Conservation (phyloP, 64 coral and sea anemone species). For the Trachythela sp. region DNA sequence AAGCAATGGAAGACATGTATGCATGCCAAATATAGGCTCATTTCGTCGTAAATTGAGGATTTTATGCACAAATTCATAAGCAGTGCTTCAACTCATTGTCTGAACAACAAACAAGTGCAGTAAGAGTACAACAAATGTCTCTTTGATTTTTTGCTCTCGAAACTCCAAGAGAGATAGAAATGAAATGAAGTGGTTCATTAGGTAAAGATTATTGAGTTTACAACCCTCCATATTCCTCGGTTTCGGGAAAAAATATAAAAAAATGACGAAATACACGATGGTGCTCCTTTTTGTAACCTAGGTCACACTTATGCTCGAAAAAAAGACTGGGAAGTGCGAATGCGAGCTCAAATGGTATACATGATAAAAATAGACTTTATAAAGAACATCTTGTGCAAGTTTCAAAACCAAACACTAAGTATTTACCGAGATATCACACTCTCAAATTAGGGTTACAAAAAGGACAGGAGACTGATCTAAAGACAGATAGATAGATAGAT, state of each 20-base stretch:
- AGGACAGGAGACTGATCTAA: too few species aligned
- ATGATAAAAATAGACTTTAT: not conserved
- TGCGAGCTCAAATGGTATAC: not conserved
- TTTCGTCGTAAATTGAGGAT: not conserved
- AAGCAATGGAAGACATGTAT: not conserved
- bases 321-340: not conserved
- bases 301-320: not conserved
- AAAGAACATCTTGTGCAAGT: not conserved
- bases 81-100: not conserved
- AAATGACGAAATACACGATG: not conserved
- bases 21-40: not conserved
- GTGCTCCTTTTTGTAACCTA: not conserved
- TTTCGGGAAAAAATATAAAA: not conserved
- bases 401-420: not conserved
- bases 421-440: too few species aligned
- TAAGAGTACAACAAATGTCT: not conserved
- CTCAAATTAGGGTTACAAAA: too few species aligned
- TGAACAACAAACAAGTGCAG: not conserved
- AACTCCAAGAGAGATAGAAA: not conserved
- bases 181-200: not conserved
- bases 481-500: too few species aligned
- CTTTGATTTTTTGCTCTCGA: not conserved
- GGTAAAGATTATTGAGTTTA: not conserved
- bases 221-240: not conserved
- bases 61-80: not conserved